phyloP scores from a whole-genome alignment of 2,797 vertebrate species.

The Tinamus major region DNA sequence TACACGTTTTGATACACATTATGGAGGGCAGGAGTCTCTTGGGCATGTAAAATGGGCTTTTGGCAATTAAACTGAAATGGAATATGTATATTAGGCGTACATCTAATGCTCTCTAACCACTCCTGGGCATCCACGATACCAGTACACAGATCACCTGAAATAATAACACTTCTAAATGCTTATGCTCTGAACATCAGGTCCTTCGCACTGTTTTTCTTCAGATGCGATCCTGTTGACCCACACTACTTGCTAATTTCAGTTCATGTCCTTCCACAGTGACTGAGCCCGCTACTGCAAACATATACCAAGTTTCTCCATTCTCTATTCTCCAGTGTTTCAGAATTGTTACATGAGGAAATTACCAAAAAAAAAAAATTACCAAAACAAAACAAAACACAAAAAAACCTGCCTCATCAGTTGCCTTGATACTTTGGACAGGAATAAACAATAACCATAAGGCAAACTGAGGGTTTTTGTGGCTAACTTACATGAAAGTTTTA shows the following conservation, averaged over 20 bases:
- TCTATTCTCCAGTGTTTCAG: background rate
- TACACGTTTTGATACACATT: background rate
- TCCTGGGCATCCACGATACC: background rate
- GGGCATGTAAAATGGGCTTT: background rate
- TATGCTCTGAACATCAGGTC: background rate
- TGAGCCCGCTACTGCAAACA: background rate
- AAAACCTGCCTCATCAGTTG: background rate
- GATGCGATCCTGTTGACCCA: background rate
- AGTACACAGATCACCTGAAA: conserved; percentile 7
- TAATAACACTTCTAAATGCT: conserved; percentile 16
- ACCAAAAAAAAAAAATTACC: background rate
- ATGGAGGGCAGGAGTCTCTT: background rate
- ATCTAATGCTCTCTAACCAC: background rate
- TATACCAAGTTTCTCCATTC: background rate
- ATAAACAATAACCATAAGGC: background rate
- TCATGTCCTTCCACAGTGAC: background rate
- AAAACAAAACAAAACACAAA: no score
- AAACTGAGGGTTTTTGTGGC: background rate
- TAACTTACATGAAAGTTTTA: background rate
- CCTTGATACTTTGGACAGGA: background rate
- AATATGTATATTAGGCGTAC: background rate
- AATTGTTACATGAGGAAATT: background rate
- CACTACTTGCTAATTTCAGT: background rate
- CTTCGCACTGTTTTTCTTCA: conserved; percentile 14
- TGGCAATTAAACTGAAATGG: background rate